Conservation (phyloP, 2,888 invertebrate genomes). For the Anoplius nigerrimus region DNA sequence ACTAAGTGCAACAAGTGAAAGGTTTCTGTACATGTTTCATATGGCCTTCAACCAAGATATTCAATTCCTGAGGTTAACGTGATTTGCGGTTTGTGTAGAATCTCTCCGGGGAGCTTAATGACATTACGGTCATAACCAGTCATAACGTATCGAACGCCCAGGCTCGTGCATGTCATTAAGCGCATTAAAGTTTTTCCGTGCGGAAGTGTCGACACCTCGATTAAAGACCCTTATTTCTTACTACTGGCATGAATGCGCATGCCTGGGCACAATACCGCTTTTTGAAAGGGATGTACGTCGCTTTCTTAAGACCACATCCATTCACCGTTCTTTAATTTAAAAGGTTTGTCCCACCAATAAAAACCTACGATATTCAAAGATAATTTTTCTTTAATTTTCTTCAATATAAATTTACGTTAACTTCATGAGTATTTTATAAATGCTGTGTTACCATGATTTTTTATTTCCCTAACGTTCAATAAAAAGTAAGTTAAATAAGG, state of each 20-base stretch:
- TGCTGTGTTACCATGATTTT: too few relatives aligned
- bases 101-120: background rate
- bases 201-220: conserved; percentile 16
- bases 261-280: conserved; percentile 9
- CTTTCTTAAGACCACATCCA: too few relatives aligned
- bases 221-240: conserved; percentile 27
- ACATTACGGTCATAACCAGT: conserved; percentile 23
- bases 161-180: conserved; percentile 44
- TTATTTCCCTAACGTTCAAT: too few relatives aligned
- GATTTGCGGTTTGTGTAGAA: background rate
- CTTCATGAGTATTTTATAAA: too few relatives aligned
- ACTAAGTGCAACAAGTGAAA: conserved; percentile 40
- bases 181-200: conserved; percentile 35
- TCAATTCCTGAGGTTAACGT: background rate
- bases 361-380: too few relatives aligned
- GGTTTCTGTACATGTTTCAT: background rate
- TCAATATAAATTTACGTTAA: too few relatives aligned
- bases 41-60: background rate
- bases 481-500: too few relatives aligned
- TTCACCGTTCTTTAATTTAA: too few relatives aligned
- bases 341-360: too few relatives aligned
- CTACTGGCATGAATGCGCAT: conserved; percentile 37
- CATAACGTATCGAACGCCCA: conserved; percentile 34
- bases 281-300: too few relatives aligned
- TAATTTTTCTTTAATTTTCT: too few relatives aligned